Conservation (phyloP, 2,888 invertebrate genomes). For the Temnothorax unifasciatus region DNA sequence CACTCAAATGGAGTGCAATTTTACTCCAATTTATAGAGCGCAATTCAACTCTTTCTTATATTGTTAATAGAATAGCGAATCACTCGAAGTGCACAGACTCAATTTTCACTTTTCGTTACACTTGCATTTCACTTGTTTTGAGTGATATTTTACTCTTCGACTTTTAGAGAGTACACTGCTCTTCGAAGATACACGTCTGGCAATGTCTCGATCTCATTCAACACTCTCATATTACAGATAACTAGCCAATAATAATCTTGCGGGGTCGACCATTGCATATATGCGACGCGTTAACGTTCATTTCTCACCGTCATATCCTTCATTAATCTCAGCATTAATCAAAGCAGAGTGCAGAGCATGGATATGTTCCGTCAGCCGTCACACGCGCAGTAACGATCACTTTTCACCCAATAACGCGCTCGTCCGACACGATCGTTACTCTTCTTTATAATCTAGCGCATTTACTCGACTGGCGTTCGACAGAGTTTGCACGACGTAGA, state of each 20-base stretch:
- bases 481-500: neutral
- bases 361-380: neutral
- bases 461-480: neutral
- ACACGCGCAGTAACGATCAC: slow-evolving; percentile 43
- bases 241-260: neutral
- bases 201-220: slow-evolving; percentile 11
- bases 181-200: neutral
- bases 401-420: slow-evolving; percentile 39
- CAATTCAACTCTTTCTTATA: no score
- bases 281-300: slow-evolving; percentile 25
- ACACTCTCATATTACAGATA: slow-evolving; percentile 29
- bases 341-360: neutral
- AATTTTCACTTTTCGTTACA: no score
- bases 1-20: no score
- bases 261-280: neutral
- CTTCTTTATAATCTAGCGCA: slow-evolving; percentile 4
- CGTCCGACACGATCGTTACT: slow-evolving; percentile 34
- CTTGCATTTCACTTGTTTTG: no score
- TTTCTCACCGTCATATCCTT: slow-evolving; percentile 25
- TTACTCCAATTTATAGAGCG: no score
- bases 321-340: slow-evolving; percentile 39
- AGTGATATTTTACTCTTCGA: no score
- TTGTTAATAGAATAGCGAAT: no score
- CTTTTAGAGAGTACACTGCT: no score
- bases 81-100: no score